Conservation (phyloP, 2,888 invertebrate genomes). For the Sphecodes monilicornis region DNA sequence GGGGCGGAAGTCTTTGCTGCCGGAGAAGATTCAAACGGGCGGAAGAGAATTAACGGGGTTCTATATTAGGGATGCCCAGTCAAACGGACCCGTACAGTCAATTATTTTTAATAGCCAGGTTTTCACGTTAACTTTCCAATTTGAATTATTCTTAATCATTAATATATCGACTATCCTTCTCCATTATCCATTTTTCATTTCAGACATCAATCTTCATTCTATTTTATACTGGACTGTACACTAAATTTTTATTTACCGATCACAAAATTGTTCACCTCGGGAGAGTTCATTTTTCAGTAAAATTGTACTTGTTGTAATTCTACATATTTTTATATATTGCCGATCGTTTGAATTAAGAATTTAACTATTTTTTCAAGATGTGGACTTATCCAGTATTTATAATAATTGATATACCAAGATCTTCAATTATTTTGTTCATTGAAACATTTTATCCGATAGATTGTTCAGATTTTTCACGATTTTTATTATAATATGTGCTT, state of each 20-base stretch:
- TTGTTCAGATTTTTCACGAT: too few species aligned
- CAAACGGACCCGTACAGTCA: neutral
- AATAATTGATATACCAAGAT: too few species aligned
- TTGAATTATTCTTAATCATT: neutral
- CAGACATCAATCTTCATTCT: too few species aligned
- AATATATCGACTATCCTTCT: neutral
- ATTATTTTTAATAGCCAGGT: neutral
- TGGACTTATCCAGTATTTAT: too few species aligned
- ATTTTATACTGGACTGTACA: neutral
- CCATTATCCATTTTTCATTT: neutral
- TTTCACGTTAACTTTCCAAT: neutral
- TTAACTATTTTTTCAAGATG: too few species aligned
- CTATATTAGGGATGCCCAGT: neutral
- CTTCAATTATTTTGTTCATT: too few species aligned
- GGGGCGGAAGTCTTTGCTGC: neutral
- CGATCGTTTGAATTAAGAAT: too few species aligned
- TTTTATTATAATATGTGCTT: too few species aligned
- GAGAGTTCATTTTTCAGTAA: too few species aligned
- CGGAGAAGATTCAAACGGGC: neutral
- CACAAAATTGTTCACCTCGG: neutral
- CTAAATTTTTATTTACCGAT: neutral
- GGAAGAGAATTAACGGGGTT: slow-evolving; percentile 7
- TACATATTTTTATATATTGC: neutral
- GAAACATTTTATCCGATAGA: too few species aligned
- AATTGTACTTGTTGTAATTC: neutral